Evolutionary conservation across 2,888 invertebrate species (phyloP), one percentile per base, ranked within the genome.

Genomic region (Noctua pronuba): DNA sequence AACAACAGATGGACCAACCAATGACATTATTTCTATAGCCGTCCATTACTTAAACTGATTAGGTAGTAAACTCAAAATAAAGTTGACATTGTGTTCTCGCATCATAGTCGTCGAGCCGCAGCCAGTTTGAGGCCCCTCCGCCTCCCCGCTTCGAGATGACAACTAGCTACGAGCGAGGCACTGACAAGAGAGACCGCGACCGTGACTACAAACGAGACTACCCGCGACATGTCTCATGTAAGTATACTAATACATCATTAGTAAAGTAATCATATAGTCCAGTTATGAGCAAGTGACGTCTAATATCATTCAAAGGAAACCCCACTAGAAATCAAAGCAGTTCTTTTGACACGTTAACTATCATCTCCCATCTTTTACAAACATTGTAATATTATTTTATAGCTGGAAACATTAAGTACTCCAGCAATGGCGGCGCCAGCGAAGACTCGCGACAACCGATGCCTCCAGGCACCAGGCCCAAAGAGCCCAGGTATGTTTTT

Each of bases 111-210:
- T 94, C 95, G 4, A 94, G 91, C 77, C 93, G 95, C 31, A 88
- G 95, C 49, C 97, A 96, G 90, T 97, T 97, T 88, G 97, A 97
- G 88, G 96, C 97, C 67, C 97, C 97, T 64, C 97, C 97, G 72
- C 97, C 97, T 80, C 97, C 97, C 52, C 96, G 97, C 64, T 97
- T 97, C 92, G 97, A 97, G 88, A 90, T 97, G 90, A 87, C 95
- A 13, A 91, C 96, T 8, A 90, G 87, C 86, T 95, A 96, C 90
- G 96, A 96, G 55, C 95, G 96, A 86, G 91, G 93, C 83, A 82
- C 91, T 1, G 95, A 95, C 90, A 96, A 96, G 89, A 93, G 96
- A 24, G 95, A 96, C 74, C 93, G 95, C 73, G 96, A 96, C n/a
- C 93, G 96, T 24, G 96, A 96, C 87, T 97, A 97, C 92, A 97